Evolutionary conservation across 2,113 vertebrate species (phyloP).

Genomic region (Sorex fumeus): DNA sequence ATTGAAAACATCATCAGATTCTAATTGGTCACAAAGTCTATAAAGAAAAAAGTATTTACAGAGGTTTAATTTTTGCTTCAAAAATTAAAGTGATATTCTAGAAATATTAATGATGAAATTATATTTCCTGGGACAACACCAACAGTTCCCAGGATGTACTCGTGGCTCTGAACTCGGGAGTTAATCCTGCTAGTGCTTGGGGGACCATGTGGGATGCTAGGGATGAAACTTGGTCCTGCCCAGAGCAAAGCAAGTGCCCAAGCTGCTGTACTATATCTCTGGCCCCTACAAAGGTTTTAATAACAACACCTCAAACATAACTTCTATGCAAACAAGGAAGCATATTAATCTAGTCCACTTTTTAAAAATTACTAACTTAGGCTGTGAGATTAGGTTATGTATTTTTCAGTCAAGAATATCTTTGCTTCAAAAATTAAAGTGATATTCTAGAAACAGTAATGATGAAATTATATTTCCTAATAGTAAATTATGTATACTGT

Average conservation of each 20-base stretch:
- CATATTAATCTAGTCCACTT: not conserved
- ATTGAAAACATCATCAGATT: not conserved
- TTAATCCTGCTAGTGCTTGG: too few species aligned
- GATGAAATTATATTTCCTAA: not conserved
- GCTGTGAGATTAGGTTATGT: not conserved
- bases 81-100: too few species aligned
- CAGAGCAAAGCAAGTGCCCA: too few species aligned
- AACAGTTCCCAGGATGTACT: too few species aligned
- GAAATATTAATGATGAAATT: too few species aligned
- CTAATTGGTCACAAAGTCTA: not conserved
- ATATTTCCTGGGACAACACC: too few species aligned
- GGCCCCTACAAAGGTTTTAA: not conserved
- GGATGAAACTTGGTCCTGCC: too few species aligned
- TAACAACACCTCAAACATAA: not conserved
- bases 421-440: slow-evolving; percentile 27
- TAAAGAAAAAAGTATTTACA: slow-evolving; percentile 22
- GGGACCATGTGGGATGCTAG: too few species aligned
- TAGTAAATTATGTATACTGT: not conserved
- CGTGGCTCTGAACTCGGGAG: too few species aligned
- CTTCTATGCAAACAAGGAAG: not conserved
- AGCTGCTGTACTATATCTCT: too few species aligned
- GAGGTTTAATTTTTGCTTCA: too few species aligned
- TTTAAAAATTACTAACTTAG: not conserved
- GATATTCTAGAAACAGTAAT: not conserved
- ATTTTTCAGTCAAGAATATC: slow-evolving; percentile 18